Evolutionary conservation across 2,113 vertebrate genomes (phyloP).

Genomic region (Chrysemys picta): DNA sequence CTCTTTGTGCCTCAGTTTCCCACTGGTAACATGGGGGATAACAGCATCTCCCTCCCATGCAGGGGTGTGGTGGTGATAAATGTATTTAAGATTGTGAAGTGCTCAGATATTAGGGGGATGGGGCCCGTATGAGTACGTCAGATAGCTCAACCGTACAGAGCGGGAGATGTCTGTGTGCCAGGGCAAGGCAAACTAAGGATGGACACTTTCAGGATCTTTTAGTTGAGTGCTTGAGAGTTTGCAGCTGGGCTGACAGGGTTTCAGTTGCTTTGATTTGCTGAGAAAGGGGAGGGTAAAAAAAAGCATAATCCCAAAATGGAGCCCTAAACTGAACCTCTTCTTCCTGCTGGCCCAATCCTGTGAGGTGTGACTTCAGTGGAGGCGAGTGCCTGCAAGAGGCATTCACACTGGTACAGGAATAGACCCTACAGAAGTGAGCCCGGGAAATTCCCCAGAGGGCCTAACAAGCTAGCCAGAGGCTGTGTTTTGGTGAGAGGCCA

Average conservation of each 20-base stretch:
- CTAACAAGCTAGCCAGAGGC: background rate
- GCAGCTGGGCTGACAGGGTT: background rate
- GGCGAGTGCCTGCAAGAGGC: background rate
- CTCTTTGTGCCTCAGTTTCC: background rate
- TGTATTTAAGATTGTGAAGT: background rate
- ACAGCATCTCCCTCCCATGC: fast-evolving
- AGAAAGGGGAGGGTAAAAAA: background rate
- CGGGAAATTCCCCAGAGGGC: background rate
- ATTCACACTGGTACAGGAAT: background rate
- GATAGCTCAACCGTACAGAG: background rate
- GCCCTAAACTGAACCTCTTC: background rate
- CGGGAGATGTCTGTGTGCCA: background rate
- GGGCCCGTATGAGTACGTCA: background rate
- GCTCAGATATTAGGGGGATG: background rate
- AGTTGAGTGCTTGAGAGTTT: background rate
- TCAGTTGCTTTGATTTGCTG: background rate
- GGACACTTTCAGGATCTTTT: background rate
- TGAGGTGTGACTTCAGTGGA: background rate
- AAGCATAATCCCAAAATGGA: background rate
- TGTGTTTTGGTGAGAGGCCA: background rate
- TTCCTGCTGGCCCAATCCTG: background rate
- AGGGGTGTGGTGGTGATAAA: background rate
- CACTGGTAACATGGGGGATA: background rate
- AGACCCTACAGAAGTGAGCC: background rate
- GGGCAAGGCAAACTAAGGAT: background rate